Conservation (phyloP, 2,113 vertebrate genomes). For the Odocoileus virginianus region DNA sequence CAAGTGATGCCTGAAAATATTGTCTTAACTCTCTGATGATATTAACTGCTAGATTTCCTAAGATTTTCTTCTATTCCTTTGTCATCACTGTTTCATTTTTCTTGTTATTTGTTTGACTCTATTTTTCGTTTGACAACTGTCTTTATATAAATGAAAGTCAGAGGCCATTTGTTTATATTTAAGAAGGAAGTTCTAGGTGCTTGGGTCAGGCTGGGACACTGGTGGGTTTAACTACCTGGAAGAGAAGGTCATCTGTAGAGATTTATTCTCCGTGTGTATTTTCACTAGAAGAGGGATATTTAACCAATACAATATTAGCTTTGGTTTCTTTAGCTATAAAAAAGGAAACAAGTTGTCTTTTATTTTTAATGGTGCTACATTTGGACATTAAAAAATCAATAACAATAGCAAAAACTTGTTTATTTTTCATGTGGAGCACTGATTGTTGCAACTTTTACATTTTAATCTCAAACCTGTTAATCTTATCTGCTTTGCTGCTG, state of each 20-base stretch:
- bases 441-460: not conserved
- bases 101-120: not conserved
- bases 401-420: not conserved
- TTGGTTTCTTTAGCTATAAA: not conserved
- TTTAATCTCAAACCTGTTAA: not conserved
- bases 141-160: not conserved
- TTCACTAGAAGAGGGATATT: not conserved
- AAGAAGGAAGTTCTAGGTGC: not conserved
- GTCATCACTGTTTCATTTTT: not conserved
- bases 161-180: not conserved
- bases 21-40: not conserved
- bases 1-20: not conserved
- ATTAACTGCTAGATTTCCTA: not conserved
- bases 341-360: not conserved
- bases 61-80: not conserved
- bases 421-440: not conserved
- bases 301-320: not conserved
- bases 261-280: not conserved
- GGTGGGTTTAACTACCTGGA: not conserved
- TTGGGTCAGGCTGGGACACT: not conserved
- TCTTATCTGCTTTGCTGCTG: not conserved
- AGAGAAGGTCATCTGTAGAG: not conserved
- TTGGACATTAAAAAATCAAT: not conserved
- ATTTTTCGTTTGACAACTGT: not conserved
- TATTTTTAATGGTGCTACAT: not conserved